Conservation (phyloP, 2,888 invertebrate species). For the Ischnus inquisitorius region DNA sequence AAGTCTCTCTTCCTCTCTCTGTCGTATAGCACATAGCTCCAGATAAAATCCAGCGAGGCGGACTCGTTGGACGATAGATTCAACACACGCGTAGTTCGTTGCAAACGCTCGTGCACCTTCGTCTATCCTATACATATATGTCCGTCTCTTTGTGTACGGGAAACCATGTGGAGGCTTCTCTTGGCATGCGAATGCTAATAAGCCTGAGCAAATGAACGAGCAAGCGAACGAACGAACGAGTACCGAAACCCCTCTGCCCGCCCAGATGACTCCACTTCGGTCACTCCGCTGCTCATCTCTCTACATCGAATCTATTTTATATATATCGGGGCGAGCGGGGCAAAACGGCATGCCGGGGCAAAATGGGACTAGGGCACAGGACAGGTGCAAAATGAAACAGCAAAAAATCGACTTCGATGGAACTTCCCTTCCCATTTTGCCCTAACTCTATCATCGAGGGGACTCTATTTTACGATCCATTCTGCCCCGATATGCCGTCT, state of each 20-base stretch:
- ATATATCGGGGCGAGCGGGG: no score
- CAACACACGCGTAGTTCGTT: conserved; percentile 22
- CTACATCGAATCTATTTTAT: conserved; percentile 18
- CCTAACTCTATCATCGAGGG: no score
- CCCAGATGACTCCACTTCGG: conserved; percentile 32
- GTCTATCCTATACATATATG: neutral
- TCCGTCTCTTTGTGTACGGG: conserved; percentile 4
- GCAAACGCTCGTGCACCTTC: neutral
- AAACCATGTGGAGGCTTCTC: neutral
- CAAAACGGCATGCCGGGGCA: no score
- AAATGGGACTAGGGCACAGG: no score
- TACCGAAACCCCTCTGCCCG: conserved; percentile 20
- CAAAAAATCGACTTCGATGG: no score
- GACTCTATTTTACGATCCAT: no score
- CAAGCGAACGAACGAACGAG: conserved; percentile 54
- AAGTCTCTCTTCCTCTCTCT: conserved; percentile 25
- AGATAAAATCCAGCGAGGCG: conserved; percentile 42
- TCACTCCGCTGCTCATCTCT: conserved; percentile 52
- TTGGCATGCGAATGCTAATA: conserved; percentile 49
- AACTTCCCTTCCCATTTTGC: no score
- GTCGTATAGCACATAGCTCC: conserved; percentile 7
- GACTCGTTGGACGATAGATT: conserved; percentile 38
- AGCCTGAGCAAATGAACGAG: conserved; percentile 56
- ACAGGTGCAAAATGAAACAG: no score
- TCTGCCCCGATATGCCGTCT: no score